Conservation (phyloP, 2,113 vertebrate species). For the Myotis yumanensis region DNA sequence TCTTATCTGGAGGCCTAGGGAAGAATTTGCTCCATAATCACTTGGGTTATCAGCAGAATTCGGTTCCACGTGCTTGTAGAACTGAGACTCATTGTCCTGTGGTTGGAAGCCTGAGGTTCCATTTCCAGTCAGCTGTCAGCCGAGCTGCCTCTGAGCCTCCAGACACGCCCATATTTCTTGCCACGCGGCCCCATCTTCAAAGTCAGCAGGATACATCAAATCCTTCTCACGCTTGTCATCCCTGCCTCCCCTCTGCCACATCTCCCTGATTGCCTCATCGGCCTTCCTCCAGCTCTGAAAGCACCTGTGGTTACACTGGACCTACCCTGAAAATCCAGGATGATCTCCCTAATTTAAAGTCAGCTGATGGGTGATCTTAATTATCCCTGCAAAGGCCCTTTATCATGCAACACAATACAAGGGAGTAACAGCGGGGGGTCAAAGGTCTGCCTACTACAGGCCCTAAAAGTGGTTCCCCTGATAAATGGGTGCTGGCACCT, state of each 20-base stretch:
- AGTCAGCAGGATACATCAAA: not conserved
- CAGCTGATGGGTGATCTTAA: not conserved
- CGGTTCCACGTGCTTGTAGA: fast-evolving
- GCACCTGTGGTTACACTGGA: not conserved
- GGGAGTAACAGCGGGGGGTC: fast-evolving
- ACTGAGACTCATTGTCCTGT: not conserved
- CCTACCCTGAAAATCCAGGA: no score
- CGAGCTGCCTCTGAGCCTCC: not conserved
- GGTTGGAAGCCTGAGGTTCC: not conserved
- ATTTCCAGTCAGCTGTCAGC: not conserved
- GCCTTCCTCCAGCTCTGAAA: not conserved
- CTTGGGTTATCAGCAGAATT: not conserved
- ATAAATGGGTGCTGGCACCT: not conserved
- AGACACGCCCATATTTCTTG: not conserved
- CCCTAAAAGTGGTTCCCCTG: not conserved
- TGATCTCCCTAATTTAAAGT: not conserved
- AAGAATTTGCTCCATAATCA: not conserved
- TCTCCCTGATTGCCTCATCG: not conserved
- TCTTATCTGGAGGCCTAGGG: not conserved
- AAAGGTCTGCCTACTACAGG: not conserved
- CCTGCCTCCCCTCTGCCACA: not conserved
- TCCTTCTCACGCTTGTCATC: fast-evolving
- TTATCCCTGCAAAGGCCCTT: not conserved
- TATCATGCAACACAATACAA: not conserved
- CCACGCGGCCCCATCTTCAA: not conserved